A percentile compares a stretch with the other conserved stretches of the same genome.
These are phyloP conservation scores for Philereme transversata DNA, from an alignment of 2,888 invertebrate species.

Conservation along the genomic window DNA sequence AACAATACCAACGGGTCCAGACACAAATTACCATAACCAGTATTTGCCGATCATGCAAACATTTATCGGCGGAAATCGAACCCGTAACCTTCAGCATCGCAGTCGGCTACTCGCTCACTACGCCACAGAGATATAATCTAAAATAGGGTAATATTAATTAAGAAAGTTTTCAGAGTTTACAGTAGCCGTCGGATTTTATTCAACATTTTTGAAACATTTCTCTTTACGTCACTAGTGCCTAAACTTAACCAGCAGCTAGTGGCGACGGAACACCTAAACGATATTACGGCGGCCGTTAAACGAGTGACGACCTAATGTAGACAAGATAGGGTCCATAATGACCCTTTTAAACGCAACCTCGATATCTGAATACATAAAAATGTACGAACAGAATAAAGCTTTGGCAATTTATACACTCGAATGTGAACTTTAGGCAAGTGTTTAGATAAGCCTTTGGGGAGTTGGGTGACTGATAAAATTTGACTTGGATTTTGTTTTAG, in stretches of 20 bases:
- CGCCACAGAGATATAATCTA: too few relatives aligned
- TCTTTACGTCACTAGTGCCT: constrained; percentile 8
- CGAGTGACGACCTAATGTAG: constrained; percentile 47
- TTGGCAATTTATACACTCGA: constrained; percentile 37
- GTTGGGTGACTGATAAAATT: constrained; percentile 29
- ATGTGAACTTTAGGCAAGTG: constrained; percentile 37
- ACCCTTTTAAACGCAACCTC: constrained; percentile 57
- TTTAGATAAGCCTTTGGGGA: constrained; percentile 36
- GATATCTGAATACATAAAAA: constrained; percentile 47
- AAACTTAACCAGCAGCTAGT: constrained; percentile 18
- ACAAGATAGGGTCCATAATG: constrained; percentile 52
- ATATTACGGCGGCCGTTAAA: constrained; percentile 34
- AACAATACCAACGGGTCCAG: too few relatives aligned
- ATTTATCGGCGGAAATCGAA: too few relatives aligned
- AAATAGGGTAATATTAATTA: too few relatives aligned
- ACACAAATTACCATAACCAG: too few relatives aligned
- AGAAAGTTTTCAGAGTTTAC: too few relatives aligned
- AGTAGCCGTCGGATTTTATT: background rate
- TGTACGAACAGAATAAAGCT: constrained; percentile 39
- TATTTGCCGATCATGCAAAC: too few relatives aligned
- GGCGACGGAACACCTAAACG: constrained; percentile 20
- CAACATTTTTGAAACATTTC: background rate
- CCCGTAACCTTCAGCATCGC: too few relatives aligned
- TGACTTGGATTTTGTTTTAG: constrained; percentile 23
- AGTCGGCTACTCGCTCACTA: too few relatives aligned